Evolutionary conservation across 2,797 vertebrate species (phyloP).

Genomic region (Xyrichtys novacula): DNA sequence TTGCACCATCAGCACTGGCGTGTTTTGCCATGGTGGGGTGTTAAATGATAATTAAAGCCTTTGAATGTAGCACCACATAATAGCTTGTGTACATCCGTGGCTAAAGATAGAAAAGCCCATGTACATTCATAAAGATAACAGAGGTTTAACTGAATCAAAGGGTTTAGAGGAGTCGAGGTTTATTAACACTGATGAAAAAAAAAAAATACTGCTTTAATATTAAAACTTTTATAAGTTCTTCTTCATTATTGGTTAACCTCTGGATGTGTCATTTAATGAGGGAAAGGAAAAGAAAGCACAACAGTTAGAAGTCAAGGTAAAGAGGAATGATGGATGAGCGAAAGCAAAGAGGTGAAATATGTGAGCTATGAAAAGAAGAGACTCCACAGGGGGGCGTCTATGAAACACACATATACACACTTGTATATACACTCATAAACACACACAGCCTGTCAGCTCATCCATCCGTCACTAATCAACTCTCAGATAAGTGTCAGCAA

Average conservation of each 20-base stretch:
- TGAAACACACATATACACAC: background rate
- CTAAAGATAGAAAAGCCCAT: slow-evolving; percentile 25
- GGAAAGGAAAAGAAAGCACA: too few species aligned
- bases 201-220: background rate
- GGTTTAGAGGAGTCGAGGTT: background rate
- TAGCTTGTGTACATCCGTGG: slow-evolving; percentile 34
- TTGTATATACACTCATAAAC: background rate
- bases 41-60: slow-evolving; percentile 64
- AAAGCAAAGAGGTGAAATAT: background rate
- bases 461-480: slow-evolving; percentile 46
- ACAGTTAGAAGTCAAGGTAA: too few species aligned
- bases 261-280: background rate
- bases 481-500: slow-evolving; percentile 30
- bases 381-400: background rate
- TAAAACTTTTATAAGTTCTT: background rate
- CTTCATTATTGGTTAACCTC: background rate
- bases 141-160: background rate
- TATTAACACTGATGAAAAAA: background rate
- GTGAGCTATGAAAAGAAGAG: background rate
- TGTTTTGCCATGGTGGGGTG: slow-evolving; percentile 39
- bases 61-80: slow-evolving; percentile 36
- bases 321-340: background rate
- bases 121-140: slow-evolving; percentile 41
- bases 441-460: slow-evolving; percentile 19
- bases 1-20: slow-evolving; percentile 46